These are phyloP conservation scores for Sebastes itinus DNA, from an alignment of 2,797 vertebrate species.

Conservation along the genomic window DNA sequence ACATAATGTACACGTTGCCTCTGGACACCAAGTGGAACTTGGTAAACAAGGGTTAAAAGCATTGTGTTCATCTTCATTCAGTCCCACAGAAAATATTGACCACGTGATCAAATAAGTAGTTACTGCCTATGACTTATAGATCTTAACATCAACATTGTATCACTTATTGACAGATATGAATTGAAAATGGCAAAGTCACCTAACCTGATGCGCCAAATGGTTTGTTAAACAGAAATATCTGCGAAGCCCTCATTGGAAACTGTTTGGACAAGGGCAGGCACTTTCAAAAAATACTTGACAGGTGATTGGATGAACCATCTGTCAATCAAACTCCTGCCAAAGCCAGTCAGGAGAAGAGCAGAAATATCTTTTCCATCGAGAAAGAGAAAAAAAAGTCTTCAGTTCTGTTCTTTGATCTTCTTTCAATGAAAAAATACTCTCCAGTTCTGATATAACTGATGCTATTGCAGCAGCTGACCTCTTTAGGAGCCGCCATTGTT, in stretches of 20 bases:
- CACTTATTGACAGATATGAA: constrained; percentile 7
- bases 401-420: too few relatives aligned
- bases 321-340: not conserved
- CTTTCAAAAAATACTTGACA: not conserved
- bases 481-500: too few relatives aligned
- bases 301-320: not conserved
- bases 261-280: too few relatives aligned
- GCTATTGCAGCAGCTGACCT: too few relatives aligned
- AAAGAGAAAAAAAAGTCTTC: not conserved
- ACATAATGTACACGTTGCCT: not conserved
- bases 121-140: not conserved
- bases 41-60: not conserved
- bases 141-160: not conserved
- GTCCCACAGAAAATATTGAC: not conserved
- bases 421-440: too few relatives aligned
- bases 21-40: not conserved
- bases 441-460: too few relatives aligned
- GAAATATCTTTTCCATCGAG: not conserved
- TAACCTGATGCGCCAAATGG: not conserved
- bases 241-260: not conserved
- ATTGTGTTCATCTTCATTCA: not conserved
- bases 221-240: not conserved
- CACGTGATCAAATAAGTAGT: not conserved
- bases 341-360: not conserved
- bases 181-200: constrained; percentile 11